These are phyloP conservation scores for Theocolax elegans DNA, from an alignment of 1,140 invertebrate genomes.

Conservation along the genomic window DNA sequence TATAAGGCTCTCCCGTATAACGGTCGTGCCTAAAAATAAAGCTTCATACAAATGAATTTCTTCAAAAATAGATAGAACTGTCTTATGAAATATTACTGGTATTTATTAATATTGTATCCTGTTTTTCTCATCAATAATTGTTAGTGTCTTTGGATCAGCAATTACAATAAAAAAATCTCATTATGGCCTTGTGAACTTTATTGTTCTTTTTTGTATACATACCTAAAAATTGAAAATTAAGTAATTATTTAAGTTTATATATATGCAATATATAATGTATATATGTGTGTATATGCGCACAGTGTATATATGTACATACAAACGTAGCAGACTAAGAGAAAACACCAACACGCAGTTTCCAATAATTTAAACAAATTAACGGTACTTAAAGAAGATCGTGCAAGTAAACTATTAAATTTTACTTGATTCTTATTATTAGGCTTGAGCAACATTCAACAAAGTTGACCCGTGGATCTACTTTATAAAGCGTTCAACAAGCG, in stretches of 20 bases:
- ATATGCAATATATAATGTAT: too few relatives aligned
- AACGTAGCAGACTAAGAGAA: too few relatives aligned
- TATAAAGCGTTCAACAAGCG: constrained; percentile 21
- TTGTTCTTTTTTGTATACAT: constrained; percentile 36
- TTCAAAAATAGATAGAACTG: constrained; percentile 11
- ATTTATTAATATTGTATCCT: constrained; percentile 28
- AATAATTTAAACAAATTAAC: neutral
- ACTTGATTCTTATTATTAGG: constrained; percentile 1
- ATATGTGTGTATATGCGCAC: too few relatives aligned
- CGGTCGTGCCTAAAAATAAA: too few relatives aligned
- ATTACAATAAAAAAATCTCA: constrained; percentile 33
- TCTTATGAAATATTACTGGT: constrained; percentile 34
- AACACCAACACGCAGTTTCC: neutral
- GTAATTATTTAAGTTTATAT: too few relatives aligned
- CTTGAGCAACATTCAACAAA: constrained; percentile 29
- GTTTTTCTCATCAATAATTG: constrained; percentile 27
- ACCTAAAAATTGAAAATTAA: constrained; percentile 39
- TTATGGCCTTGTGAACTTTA: constrained; percentile 35
- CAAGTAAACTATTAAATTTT: constrained; percentile 28
- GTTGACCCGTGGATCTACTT: constrained; percentile 42
- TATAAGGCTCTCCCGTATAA: too few relatives aligned
- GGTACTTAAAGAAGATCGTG: neutral
- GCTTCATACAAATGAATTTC: too few relatives aligned
- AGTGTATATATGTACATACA: too few relatives aligned
- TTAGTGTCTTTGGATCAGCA: constrained; percentile 23